Conservation (phyloP, 2,888 invertebrate genomes). For the Drosophila histrio region DNA sequence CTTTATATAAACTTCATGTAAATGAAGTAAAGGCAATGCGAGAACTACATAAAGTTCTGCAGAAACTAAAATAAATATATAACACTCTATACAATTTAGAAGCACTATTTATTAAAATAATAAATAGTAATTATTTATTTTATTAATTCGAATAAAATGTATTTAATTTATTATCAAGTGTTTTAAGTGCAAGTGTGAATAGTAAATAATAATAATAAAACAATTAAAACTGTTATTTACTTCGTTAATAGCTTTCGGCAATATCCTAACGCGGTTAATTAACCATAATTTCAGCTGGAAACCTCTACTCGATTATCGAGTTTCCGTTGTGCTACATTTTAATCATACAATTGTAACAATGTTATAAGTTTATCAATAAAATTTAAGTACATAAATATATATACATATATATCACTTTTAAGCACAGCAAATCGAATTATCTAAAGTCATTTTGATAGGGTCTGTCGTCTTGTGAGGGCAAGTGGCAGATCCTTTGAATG, state of each 20-base stretch:
- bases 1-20: constrained; percentile 32
- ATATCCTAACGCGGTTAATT: neutral
- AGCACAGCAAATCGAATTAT: constrained; percentile 40
- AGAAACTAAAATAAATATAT: too few relatives aligned
- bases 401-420: constrained; percentile 21
- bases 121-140: neutral
- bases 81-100: too few relatives aligned
- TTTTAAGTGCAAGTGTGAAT: too few relatives aligned
- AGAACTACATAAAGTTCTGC: neutral
- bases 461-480: neutral
- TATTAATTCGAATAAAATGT: neutral
- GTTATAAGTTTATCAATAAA: constrained; percentile 17
- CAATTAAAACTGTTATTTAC: neutral
- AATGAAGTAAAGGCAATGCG: neutral
- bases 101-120: too few relatives aligned
- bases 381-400: constrained; percentile 19
- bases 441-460: constrained; percentile 30
- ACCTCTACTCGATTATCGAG: neutral
- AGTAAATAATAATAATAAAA: too few relatives aligned
- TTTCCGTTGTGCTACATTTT: neutral
- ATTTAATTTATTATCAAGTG: too few relatives aligned
- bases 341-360: constrained; percentile 7
- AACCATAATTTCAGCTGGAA: neutral
- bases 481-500: constrained; percentile 21
- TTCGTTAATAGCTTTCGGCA: neutral